Conservation (phyloP, 2,888 invertebrate species). For the Netelia inedita region DNA sequence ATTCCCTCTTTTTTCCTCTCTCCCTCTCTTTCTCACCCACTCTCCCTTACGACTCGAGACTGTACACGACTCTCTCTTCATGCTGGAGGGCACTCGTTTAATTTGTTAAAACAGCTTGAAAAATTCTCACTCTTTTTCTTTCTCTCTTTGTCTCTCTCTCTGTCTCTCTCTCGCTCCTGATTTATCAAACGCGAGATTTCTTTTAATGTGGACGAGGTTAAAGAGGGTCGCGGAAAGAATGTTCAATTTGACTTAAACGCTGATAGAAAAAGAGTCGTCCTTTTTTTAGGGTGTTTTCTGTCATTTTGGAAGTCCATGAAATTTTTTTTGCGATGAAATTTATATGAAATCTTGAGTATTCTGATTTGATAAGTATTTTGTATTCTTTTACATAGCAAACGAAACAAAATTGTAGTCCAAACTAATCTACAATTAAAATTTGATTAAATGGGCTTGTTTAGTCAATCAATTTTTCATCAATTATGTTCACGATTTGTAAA, state of each 20-base stretch:
- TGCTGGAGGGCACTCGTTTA: conserved; percentile 73
- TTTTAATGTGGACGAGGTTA: conserved; percentile 30
- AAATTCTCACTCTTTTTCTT: conserved; percentile 67
- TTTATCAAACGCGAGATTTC: conserved; percentile 69
- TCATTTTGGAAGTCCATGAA: not conserved
- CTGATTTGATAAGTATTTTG: no score
- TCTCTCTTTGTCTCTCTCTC: conserved; percentile 58
- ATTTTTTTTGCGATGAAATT: not conserved
- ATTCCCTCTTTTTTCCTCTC: conserved; percentile 16
- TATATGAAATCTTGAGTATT: not conserved
- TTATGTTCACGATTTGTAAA: no score
- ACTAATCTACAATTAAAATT: no score
- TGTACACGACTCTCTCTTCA: conserved; percentile 30
- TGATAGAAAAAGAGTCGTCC: not conserved
- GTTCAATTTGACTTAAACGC: conserved; percentile 9
- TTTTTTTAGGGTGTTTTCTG: not conserved
- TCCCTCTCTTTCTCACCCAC: conserved; percentile 39
- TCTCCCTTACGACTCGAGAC: conserved; percentile 32
- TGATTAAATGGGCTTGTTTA: no score
- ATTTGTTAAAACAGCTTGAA: conserved; percentile 82
- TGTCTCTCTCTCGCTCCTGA: conserved; percentile 66
- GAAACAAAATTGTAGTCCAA: no score
- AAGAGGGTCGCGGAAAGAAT: conserved; percentile 10
- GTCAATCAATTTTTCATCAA: no score
- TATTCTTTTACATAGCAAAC: no score